phyloP scores from a whole-genome alignment of 2,888 invertebrate genomes.

The Nymphalis urticae region DNA sequence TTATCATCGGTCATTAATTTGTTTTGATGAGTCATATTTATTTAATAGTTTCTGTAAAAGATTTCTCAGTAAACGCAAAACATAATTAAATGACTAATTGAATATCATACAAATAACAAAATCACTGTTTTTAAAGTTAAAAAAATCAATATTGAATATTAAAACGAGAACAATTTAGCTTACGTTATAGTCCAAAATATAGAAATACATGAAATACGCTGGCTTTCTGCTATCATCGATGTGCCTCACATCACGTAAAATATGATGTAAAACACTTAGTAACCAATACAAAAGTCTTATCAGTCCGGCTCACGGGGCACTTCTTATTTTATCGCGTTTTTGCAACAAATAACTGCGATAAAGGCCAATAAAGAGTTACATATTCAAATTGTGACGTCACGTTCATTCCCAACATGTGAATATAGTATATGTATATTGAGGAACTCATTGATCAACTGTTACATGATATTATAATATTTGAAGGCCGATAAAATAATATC shows the following conservation, averaged over 20 bases:
- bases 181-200: background rate
- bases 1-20: constrained; percentile 10
- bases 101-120: background rate
- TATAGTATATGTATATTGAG: background rate
- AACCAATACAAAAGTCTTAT: constrained; percentile 53
- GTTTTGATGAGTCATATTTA: constrained; percentile 7
- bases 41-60: background rate
- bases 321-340: constrained; percentile 66
- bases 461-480: background rate
- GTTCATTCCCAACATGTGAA: constrained; percentile 27
- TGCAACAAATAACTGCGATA: constrained; percentile 65
- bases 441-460: background rate
- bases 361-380: constrained; percentile 61
- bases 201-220: background rate
- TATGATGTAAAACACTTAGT: constrained; percentile 43
- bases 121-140: too few relatives aligned
- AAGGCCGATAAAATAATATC: constrained; percentile 9
- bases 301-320: constrained; percentile 55
- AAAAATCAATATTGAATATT: too few relatives aligned
- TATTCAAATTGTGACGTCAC: constrained; percentile 58
- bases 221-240: background rate
- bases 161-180: too few relatives aligned
- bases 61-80: background rate
- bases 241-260: constrained; percentile 9
- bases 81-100: background rate